phyloP scores from a whole-genome alignment of 1,140 invertebrate genomes.

The Drosophila teissieri region DNA sequence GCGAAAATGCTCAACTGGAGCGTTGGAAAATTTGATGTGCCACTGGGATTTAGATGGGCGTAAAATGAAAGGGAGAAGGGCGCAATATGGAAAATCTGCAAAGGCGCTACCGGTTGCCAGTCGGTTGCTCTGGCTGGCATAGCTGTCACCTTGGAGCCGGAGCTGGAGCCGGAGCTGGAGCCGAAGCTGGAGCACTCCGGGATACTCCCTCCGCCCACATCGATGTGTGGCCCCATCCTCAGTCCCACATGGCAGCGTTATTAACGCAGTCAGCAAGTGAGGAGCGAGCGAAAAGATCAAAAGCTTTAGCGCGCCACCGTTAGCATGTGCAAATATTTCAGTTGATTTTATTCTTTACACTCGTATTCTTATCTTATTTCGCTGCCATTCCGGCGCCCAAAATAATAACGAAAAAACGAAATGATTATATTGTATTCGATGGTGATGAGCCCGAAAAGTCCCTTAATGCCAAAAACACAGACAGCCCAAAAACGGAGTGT shows the following conservation, averaged over 20 bases:
- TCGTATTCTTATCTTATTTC: constrained; percentile 43
- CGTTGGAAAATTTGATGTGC: constrained; percentile 55
- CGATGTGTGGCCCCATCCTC: not conserved
- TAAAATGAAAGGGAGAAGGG: constrained; percentile 2
- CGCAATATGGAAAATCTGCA: constrained; percentile 54
- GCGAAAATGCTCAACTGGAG: constrained; percentile 65
- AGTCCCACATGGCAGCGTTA: constrained; percentile 54
- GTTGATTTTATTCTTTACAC: constrained; percentile 68
- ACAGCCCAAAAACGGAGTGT: constrained; percentile 7
- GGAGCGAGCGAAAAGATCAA: constrained; percentile 70
- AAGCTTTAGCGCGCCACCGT: constrained; percentile 66
- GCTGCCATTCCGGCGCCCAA: constrained; percentile 24
- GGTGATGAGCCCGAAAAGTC: constrained; percentile 59
- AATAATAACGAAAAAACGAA: constrained; percentile 59
- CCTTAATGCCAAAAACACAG: constrained; percentile 58
- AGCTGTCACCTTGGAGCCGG: constrained; percentile 69
- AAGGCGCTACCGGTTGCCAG: constrained; percentile 37
- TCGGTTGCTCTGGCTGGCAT: constrained; percentile 41
- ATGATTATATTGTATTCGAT: constrained; percentile 56
- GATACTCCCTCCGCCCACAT: constrained; percentile 7
- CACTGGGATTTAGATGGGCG: constrained; percentile 4
- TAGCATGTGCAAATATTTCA: constrained; percentile 79
- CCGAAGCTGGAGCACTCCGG: not conserved
- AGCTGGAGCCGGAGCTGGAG: too few species aligned
- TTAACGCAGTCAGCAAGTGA: constrained; percentile 72